Conservation (phyloP, 2,113 vertebrate genomes). For the Recurvirostra avosetta region DNA sequence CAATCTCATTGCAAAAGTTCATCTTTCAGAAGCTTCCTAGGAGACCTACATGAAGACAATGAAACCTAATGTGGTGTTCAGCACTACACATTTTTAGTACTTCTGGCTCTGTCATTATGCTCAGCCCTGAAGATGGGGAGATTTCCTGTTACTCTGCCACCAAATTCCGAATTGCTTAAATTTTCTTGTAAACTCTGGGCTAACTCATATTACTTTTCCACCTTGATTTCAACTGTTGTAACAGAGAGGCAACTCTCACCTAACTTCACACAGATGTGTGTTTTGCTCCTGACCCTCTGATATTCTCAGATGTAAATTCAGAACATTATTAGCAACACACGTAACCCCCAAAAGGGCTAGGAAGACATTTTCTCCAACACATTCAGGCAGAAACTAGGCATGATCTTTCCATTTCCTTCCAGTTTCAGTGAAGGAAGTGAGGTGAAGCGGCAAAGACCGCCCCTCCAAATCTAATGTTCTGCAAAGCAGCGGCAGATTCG, state of each 20-base stretch:
- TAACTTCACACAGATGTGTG: not conserved
- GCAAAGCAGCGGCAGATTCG: not conserved
- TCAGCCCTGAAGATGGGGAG: not conserved
- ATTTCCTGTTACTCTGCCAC: not conserved
- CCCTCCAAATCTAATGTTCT: not conserved
- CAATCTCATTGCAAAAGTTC: not conserved
- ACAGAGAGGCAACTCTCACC: not conserved
- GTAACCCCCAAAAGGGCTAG: not conserved
- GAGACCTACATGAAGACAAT: not conserved
- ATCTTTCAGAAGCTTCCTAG: not conserved
- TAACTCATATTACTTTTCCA: not conserved
- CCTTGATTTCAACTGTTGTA: not conserved
- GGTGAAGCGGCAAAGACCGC: not conserved
- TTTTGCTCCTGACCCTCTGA: not conserved
- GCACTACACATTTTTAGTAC: not conserved
- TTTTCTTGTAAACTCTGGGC: not conserved
- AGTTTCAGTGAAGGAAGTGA: not conserved
- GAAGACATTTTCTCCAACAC: not conserved
- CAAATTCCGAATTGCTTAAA: not conserved
- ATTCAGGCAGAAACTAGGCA: not conserved
- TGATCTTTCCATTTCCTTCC: not conserved
- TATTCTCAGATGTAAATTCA: not conserved
- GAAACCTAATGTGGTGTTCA: fast-evolving
- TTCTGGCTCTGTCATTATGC: not conserved
- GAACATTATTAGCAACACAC: not conserved